phyloP scores from a whole-genome alignment of 2,113 vertebrate species.

The Anas platyrhynchos region DNA sequence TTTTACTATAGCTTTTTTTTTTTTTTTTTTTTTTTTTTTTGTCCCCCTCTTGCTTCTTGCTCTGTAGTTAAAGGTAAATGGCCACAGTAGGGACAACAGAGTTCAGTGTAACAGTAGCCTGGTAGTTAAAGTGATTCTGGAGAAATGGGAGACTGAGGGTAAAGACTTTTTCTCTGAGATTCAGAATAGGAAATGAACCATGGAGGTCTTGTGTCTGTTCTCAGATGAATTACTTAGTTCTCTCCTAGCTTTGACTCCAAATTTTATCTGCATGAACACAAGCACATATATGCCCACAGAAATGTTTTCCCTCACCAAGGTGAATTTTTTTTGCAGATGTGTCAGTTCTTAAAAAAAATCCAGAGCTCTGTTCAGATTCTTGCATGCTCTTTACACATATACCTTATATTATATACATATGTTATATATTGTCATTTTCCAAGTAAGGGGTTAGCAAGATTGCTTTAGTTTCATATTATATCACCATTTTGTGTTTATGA shows the following conservation, averaged over 20 bases:
- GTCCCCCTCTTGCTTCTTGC: too few relatives aligned
- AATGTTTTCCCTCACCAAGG: background rate
- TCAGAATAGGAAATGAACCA: background rate
- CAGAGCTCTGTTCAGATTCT: background rate
- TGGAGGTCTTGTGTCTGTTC: background rate
- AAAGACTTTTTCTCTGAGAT: background rate
- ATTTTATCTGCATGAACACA: background rate
- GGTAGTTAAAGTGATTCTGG: background rate
- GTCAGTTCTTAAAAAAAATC: background rate
- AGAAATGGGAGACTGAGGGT: background rate
- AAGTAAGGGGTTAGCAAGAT: background rate
- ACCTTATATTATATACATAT: background rate
- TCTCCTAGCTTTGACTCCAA: background rate
- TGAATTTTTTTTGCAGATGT: background rate
- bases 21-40: too few relatives aligned
- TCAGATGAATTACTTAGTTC: conserved; percentile 9
- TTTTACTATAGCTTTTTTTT: background rate
- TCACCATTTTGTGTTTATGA: background rate
- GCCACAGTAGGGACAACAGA: background rate
- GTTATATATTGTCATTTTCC: background rate
- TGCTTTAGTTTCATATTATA: background rate
- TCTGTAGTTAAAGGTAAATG: background rate
- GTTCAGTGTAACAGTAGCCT: background rate
- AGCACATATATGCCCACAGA: background rate
- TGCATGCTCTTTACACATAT: background rate